Evolutionary conservation across 2,888 invertebrate species (phyloP).

Genomic region (Girardia tigrina): DNA sequence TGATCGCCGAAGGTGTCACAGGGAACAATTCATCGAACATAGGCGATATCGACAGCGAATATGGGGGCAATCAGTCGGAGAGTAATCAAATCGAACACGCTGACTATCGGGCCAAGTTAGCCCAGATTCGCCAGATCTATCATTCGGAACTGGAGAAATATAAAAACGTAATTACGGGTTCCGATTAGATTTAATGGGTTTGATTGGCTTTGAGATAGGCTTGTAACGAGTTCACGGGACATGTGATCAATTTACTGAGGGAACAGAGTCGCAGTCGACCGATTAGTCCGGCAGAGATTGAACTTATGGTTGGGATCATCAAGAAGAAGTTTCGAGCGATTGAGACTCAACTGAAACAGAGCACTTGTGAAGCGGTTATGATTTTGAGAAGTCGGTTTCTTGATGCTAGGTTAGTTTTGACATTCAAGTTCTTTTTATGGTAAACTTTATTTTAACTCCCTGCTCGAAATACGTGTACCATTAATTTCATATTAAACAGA

Average conservation of each 20-base stretch:
- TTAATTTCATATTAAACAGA: no score
- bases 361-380: conserved; percentile 98
- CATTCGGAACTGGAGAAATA: conserved; percentile 98
- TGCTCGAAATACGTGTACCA: no score
- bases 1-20: conserved; percentile 70
- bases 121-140: conserved; percentile 94
- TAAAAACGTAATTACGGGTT: conserved; percentile 62
- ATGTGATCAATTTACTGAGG: conserved; percentile 88
- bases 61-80: conserved; percentile 21
- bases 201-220: conserved; percentile 55
- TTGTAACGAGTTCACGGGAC: conserved; percentile 99
- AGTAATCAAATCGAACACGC: conserved; percentile 71
- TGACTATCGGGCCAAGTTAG: conserved; percentile 92
- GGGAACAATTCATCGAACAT: conserved; percentile 43
- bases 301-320: conserved; percentile 94
- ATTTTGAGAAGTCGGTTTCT: conserved; percentile 72
- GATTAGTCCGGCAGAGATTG: conserved; percentile 93
- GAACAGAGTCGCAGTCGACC: conserved; percentile 93
- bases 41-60: conserved; percentile 20
- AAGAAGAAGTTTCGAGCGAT: conserved; percentile 76
- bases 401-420: conserved; percentile 56
- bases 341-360: conserved; percentile 79
- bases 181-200: conserved; percentile 28
- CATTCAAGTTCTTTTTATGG: neutral
- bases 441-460: neutral